Evolutionary conservation across 2,113 vertebrate genomes (phyloP), one percentile per base, ranked within the genome.

Genomic region (Marmota monax): DNA sequence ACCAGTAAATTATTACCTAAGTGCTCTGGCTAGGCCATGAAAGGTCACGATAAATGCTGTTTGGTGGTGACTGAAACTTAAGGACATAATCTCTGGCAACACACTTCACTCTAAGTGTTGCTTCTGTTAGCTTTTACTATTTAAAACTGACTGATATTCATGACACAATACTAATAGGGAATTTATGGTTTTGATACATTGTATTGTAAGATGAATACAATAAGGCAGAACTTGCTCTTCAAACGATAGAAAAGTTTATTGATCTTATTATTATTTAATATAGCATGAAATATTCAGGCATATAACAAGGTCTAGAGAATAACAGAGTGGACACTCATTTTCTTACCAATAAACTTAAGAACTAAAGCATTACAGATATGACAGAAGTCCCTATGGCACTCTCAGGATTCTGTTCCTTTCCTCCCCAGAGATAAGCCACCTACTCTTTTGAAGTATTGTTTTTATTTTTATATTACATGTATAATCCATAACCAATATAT

Each of bases 261-360:
- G 56, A 93, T 89, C 25, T 69, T 72, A 92, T 77, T 78, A 86
- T 53, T 29, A 97, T 83, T 82, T 82, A 92, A 42, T 76, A 92
- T 77, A 63, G 7, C 25, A 74, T 65, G 76, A 82, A 94, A 51
- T 73, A 94, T 70, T 83, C 39, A 96, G 53, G 51, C 17, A 96
- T 63, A 48, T 83, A 20, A 63, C 7, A 78, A 88, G 32, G 39
- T 63, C 69, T 11, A 85, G 37, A 88, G 53, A 85, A 56, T 78
- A 95, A 88, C 42, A 69, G 34, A 88, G 91, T 82, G 37, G 51
- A 18, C 0, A 93, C 5, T 11, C 20, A 27, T 80, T 88, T 92
- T 94, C 56, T 88, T 80, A 70, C 20, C 29, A 90, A 94, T 90
- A 25, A 72, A 77, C 25, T 91, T 93, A 96, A 89, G 53, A 95